phyloP scores from a whole-genome alignment of 1,140 invertebrate genomes.

The Drosophila paulistorum region DNA sequence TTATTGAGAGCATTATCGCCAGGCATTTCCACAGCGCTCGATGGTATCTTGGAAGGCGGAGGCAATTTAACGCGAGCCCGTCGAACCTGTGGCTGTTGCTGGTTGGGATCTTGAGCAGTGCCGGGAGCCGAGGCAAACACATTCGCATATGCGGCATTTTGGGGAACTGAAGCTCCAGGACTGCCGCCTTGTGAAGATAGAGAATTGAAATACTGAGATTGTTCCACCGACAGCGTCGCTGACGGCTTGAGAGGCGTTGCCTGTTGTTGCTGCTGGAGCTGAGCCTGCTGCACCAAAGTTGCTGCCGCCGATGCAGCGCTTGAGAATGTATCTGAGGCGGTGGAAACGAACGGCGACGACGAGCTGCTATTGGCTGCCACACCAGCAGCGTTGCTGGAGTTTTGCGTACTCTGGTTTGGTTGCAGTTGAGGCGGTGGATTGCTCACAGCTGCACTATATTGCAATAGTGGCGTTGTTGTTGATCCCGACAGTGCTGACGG shows the following conservation, averaged over 20 bases:
- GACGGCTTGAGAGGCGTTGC: slow-evolving; percentile 75
- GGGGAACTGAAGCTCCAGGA: slow-evolving; percentile 47
- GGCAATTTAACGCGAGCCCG: slow-evolving; percentile 90
- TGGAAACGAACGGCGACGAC: slow-evolving; percentile 53
- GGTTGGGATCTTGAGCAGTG: slow-evolving; percentile 57
- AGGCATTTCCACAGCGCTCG: slow-evolving; percentile 97
- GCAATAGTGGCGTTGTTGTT: slow-evolving; percentile 70
- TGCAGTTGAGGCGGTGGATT: slow-evolving; percentile 74
- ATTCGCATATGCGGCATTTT: slow-evolving; percentile 67
- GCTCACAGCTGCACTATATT: slow-evolving; percentile 76
- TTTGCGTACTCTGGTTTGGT: slow-evolving; percentile 44
- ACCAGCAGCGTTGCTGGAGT: slow-evolving; percentile 40
- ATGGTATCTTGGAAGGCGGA: slow-evolving; percentile 96
- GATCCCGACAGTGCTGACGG: slow-evolving; percentile 44
- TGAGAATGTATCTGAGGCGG: slow-evolving; percentile 71
- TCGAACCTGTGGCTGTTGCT: slow-evolving; percentile 87
- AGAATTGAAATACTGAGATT: slow-evolving; percentile 83
- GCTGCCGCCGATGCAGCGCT: slow-evolving; percentile 76
- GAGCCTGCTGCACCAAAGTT: slow-evolving; percentile 74
- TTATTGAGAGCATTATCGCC: slow-evolving; percentile 89
- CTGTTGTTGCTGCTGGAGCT: slow-evolving; percentile 66
- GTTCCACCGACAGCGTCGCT: slow-evolving; percentile 79
- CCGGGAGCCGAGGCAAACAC: slow-evolving; percentile 76
- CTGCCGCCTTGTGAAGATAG: slow-evolving; percentile 72
- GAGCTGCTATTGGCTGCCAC: slow-evolving; percentile 13